Evolutionary conservation across 2,113 vertebrate species (phyloP).

Genomic region (Saccopteryx leptura): DNA sequence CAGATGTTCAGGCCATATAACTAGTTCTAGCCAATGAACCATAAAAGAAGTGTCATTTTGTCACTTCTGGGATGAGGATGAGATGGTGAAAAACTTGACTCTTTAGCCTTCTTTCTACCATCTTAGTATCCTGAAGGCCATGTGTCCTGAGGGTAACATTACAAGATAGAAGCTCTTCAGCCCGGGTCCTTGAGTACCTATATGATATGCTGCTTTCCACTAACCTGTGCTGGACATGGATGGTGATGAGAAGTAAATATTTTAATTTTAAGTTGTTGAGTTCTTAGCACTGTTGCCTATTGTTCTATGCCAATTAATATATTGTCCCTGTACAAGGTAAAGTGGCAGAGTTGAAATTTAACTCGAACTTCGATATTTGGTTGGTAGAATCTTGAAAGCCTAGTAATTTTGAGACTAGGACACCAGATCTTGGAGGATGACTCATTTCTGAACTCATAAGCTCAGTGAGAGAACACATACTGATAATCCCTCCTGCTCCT

Average conservation of each 20-base stretch:
- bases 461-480: background rate
- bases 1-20: background rate
- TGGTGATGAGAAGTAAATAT: background rate
- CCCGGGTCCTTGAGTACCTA: background rate
- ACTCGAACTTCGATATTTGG: background rate
- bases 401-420: background rate
- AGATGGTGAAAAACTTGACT: background rate
- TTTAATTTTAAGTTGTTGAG: background rate
- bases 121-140: background rate
- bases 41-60: background rate
- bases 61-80: background rate
- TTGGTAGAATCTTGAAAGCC: background rate
- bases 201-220: background rate
- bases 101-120: background rate
- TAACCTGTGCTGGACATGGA: background rate
- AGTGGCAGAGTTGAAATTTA: background rate
- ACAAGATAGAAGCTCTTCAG: background rate
- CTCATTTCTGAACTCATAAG: background rate
- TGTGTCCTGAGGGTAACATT: background rate
- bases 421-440: background rate
- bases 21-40: background rate
- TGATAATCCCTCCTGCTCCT: background rate
- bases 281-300: background rate
- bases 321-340: background rate
- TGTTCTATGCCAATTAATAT: background rate